A percentile compares a stretch with the other conserved stretches of the same genome.
Conservation (phyloP, 2,888 invertebrate genomes). For the Hipparchia semele region DNA sequence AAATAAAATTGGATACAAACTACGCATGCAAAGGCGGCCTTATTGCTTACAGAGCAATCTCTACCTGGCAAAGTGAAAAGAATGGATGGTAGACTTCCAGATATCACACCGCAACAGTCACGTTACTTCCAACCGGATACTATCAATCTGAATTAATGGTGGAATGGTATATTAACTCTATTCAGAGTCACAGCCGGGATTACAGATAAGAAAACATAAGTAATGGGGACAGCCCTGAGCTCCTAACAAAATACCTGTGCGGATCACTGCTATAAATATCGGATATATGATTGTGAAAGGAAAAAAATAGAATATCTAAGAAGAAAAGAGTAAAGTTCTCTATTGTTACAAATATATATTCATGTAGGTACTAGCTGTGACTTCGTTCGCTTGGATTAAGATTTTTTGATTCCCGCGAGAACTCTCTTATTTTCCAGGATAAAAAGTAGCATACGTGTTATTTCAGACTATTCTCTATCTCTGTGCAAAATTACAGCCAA, state of each 20-base stretch:
- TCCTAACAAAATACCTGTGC: slow-evolving; percentile 18
- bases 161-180: slow-evolving; percentile 35
- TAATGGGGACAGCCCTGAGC: slow-evolving; percentile 31
- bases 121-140: slow-evolving; percentile 31
- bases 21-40: no score
- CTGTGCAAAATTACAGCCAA: no score
- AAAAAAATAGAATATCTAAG: neutral
- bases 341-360: neutral
- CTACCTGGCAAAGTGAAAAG: no score
- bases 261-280: neutral
- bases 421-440: no score
- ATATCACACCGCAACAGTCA: slow-evolving; percentile 18
- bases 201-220: slow-evolving; percentile 35
- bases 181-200: slow-evolving; percentile 28
- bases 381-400: no score
- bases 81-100: neutral
- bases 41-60: no score
- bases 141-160: slow-evolving; percentile 33
- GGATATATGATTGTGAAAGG: no score
- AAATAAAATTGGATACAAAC: no score
- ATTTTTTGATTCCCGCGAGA: no score
- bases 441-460: no score
- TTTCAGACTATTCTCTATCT: no score
- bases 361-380: no score
- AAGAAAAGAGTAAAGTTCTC: neutral